Evolutionary conservation across 2,797 vertebrate genomes (phyloP).

Genomic region (Odontamblyopus lacepedii): DNA sequence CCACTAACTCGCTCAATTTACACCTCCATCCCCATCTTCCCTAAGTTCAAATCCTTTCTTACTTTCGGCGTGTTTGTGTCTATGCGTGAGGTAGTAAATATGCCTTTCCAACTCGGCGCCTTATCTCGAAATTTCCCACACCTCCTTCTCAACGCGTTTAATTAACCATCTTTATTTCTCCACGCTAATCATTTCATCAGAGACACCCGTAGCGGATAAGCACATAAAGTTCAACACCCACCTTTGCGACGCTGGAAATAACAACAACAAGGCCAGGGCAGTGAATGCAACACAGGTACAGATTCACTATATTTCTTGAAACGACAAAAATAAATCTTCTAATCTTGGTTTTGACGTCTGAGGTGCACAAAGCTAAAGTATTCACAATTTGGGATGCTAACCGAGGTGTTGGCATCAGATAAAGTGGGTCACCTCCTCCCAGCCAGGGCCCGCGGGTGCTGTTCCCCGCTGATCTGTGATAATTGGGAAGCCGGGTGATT

Average conservation of each 20-base stretch:
- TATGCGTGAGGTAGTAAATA: constrained; percentile 60
- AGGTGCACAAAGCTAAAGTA: constrained; percentile 11
- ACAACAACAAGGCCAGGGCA: constrained; percentile 44
- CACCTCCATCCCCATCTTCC: constrained; percentile 53
- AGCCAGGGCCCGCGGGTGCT: constrained; percentile 29
- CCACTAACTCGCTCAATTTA: constrained; percentile 67
- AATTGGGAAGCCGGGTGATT: constrained; percentile 14
- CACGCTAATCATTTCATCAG: constrained; percentile 66
- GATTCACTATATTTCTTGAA: constrained; percentile 12
- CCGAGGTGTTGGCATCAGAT: constrained; percentile 52
- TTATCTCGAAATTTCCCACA: constrained; percentile 52
- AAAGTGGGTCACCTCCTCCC: constrained; percentile 52
- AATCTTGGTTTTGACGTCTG: constrained; percentile 23
- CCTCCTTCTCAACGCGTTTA: constrained; percentile 61
- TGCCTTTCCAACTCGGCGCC: constrained; percentile 44
- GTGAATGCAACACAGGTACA: constrained; percentile 21
- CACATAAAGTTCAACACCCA: constrained; percentile 52
- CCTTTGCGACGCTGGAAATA: constrained; percentile 55
- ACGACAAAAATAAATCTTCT: constrained; percentile 49
- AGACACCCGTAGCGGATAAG: constrained; percentile 55
- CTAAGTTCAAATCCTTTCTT: constrained; percentile 55
- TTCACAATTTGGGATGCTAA: constrained; percentile 54
- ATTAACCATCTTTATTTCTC: constrained; percentile 70
- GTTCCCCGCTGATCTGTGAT: constrained; percentile 45
- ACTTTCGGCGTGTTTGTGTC: constrained; percentile 4